Base-by-base conservation (phyloP, 2,888 invertebrate genomes). In the Phengaris alcon region DNA sequence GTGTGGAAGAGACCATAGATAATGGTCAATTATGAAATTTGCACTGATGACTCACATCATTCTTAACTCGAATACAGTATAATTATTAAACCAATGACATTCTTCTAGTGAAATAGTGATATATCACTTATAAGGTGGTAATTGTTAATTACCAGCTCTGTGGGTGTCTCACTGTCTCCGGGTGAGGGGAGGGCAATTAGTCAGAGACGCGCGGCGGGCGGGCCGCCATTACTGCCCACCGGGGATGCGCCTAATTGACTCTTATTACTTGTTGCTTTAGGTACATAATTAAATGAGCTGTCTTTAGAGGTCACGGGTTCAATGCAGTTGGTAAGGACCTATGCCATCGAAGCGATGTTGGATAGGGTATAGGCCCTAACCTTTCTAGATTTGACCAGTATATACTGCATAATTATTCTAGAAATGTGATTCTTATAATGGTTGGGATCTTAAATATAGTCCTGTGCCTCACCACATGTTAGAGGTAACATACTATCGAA, bases 171-270 rank as follows among this genome's bases (percentile, higher is more conserved):
- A 22, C 22, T 22, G 22, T 22, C 22, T 22, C 22, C 35, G 46
- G 64, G 64, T 6, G 59, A 52, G 51, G 48, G 69, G 46, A 73
- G 77, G 68, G 74, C 64, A 64, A 78, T 78, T 76, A 76, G 76
- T 73, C 73, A 57, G 48, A 74, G 59, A 75, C 77, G 75, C 77
- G 77, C 57, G 75, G 76, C 69, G 75, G 76, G 72, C 59, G 77
- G 68, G 54, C 57, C 54, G 77, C 75, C 76, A 79, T 78, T 79
- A 79, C 48, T n/a, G 74, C 77, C 44, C 79, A n/a, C n/a, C 74
- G 75, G 79, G 79, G 35, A 54, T 52, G 72, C 74, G 55, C 68
- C 54, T 75, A 35, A 68, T 75, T 76, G 72, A 68, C 74, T 75
- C 52, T 75, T 55, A 68, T 74, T 74, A 78, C 73, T 77, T 75